phyloP scores from a whole-genome alignment of 2,113 vertebrate species.

The Megaceryle torquata region DNA sequence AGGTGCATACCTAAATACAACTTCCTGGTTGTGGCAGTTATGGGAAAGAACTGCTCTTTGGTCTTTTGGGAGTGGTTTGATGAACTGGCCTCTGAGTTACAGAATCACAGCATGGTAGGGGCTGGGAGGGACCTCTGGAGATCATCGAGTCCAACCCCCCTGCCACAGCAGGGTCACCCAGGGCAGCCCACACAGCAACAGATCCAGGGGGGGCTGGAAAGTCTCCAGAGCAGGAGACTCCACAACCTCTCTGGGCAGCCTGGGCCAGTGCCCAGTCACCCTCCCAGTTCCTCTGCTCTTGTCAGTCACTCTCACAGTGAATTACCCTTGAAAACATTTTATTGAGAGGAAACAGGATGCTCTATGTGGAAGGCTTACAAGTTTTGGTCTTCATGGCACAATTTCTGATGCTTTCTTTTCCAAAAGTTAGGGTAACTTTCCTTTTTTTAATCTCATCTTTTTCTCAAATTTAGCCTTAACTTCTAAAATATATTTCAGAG shows the following conservation, averaged over 20 bases:
- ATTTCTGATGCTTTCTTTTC: neutral
- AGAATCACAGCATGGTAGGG: too few relatives aligned
- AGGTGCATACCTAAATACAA: neutral
- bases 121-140: too few relatives aligned
- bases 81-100: neutral
- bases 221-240: too few relatives aligned
- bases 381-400: neutral
- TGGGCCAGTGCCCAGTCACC: too few relatives aligned
- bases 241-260: too few relatives aligned
- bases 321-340: neutral
- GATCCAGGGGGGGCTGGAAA: too few relatives aligned
- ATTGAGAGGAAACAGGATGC: neutral
- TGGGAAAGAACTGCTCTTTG: neutral
- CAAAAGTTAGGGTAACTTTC: neutral
- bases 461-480: neutral
- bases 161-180: too few relatives aligned
- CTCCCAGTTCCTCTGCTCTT: too few relatives aligned
- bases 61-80: neutral
- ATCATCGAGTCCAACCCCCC: too few relatives aligned
- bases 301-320: neutral
- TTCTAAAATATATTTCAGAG: neutral
- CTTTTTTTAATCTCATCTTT: neutral
- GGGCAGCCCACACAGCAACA: too few relatives aligned
- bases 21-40: neutral
- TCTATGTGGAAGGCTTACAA: neutral